Percentiles rank a stretch among this genome's conserved stretches.
Conservation (phyloP, 2,888 invertebrate genomes). For the Drosophila nigricruria region DNA sequence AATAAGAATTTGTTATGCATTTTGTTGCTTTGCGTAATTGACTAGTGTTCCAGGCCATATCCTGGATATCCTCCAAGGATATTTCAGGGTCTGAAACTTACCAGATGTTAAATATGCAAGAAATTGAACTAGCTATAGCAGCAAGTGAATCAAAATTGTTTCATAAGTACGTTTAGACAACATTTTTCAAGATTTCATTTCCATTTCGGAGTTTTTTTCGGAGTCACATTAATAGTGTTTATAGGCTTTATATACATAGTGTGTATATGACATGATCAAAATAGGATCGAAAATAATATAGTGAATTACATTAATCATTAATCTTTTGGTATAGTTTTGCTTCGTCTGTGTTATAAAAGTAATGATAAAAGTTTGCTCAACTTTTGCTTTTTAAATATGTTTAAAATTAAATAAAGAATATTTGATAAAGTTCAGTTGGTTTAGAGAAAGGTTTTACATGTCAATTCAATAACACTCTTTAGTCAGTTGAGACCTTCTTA, state of each 20-base stretch:
- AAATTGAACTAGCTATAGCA: not conserved
- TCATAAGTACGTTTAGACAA: conserved; percentile 7
- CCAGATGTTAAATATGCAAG: conserved; percentile 4
- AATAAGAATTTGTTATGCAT: not conserved
- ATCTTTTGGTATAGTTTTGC: conserved; percentile 19
- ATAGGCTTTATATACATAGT: not conserved
- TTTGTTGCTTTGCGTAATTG: conserved; percentile 2
- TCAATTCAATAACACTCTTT: too few species aligned
- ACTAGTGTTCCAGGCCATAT: conserved; percentile 8
- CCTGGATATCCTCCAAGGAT: not conserved
- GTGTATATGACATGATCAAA: not conserved
- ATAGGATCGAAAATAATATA: not conserved
- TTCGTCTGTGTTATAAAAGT: conserved; percentile 1
- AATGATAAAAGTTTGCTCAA: not conserved
- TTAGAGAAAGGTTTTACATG: too few species aligned
- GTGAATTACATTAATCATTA: conserved; percentile 6
- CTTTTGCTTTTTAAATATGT: not conserved
- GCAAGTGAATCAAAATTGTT: not conserved
- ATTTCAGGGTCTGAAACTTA: not conserved
- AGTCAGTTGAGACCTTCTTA: not conserved
- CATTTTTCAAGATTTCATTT: not conserved
- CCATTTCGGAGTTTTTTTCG: not conserved
- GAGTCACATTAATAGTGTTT: not conserved
- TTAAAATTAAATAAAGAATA: conserved; percentile 2
- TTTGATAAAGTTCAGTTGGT: not conserved